A percentile compares a stretch with the other conserved stretches of the same genome.
These are phyloP conservation scores for Hyles lineata DNA, from an alignment of 2,888 invertebrate genomes.

Conservation along the genomic window DNA sequence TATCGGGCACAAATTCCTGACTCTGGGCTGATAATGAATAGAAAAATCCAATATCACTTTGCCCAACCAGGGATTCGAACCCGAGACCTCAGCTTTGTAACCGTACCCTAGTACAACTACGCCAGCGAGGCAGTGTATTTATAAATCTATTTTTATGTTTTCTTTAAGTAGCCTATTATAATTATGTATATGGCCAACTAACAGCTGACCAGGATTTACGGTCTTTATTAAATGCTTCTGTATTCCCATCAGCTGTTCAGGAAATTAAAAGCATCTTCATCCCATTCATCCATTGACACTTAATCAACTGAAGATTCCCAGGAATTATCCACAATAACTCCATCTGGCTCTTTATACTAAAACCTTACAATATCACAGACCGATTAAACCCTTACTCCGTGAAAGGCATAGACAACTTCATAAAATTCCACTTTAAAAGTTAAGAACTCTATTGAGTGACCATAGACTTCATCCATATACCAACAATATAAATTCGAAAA, in stretches of 20 bases:
- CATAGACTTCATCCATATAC: constrained; percentile 37
- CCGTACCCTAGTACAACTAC: no score
- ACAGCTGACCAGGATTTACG: background rate
- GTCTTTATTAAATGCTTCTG: background rate
- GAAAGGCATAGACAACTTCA: constrained; percentile 33
- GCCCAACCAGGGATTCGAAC: no score
- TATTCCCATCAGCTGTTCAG: constrained; percentile 6
- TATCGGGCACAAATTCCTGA: no score
- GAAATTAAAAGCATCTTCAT: no score
- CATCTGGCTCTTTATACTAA: background rate
- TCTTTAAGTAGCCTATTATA: background rate
- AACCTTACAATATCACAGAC: constrained; percentile 28
- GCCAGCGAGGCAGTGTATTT: no score
- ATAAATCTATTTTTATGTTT: no score
- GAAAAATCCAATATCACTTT: no score
- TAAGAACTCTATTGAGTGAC: constrained; percentile 11
- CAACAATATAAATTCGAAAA: constrained; percentile 42
- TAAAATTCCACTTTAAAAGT: constrained; percentile 42
- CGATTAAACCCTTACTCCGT: constrained; percentile 38
- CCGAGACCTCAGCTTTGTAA: no score
- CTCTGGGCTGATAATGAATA: no score
- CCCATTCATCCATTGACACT: background rate
- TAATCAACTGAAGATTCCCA: constrained; percentile 2
- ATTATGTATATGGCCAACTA: background rate
- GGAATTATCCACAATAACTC: background rate